These are phyloP conservation scores for Beris chalybata DNA, from an alignment of 2,888 invertebrate species.

Conservation along the genomic window DNA sequence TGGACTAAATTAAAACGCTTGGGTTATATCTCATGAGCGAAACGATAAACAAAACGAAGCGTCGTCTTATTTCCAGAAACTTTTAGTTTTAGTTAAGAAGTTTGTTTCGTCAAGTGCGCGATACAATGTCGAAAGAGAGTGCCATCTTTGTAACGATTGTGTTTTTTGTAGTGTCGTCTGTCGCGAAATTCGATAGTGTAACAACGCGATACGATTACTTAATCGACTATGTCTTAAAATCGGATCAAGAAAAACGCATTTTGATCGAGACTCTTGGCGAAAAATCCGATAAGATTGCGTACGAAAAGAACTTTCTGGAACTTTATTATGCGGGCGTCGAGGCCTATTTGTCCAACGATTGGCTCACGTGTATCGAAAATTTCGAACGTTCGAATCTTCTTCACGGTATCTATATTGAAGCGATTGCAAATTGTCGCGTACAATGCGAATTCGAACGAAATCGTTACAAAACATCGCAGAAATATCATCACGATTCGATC, in stretches of 20 bases:
- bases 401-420: constrained; percentile 62
- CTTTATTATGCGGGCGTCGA: constrained; percentile 60
- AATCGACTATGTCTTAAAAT: no score
- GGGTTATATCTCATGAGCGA: no score
- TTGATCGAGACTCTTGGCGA: no score
- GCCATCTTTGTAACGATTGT: no score
- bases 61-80: no score
- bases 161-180: no score
- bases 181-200: not conserved
- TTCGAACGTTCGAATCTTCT: constrained; percentile 67
- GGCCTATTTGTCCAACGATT: constrained; percentile 70
- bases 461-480: constrained; percentile 55
- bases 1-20: no score
- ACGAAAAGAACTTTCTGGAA: constrained; percentile 33
- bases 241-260: no score
- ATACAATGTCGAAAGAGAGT: no score
- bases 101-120: no score
- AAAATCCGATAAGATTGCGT: not conserved
- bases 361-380: constrained; percentile 69
- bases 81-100: no score
- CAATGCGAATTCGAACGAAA: constrained; percentile 62
- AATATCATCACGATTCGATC: constrained; percentile 63
- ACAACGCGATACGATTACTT: constrained; percentile 12
- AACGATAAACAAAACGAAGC: no score
- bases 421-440: constrained; percentile 65